A percentile compares a stretch with the other conserved stretches of the same genome.
Evolutionary conservation across 2,888 invertebrate species (phyloP).

Genomic region (Boloria euphrosyne): DNA sequence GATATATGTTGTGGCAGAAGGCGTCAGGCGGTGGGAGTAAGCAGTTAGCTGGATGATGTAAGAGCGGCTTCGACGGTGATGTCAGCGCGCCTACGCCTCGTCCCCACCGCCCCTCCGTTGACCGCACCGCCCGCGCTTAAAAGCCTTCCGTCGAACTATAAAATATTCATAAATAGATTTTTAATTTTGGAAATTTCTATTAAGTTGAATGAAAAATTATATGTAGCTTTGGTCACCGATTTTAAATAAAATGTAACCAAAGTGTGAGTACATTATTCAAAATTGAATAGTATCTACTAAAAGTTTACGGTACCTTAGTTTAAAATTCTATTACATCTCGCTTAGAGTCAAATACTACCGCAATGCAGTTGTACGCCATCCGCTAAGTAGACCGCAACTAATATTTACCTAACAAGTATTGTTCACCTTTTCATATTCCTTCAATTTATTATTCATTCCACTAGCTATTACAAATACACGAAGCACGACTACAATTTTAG

Average conservation of each 20-base stretch:
- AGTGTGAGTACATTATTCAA: too few relatives aligned
- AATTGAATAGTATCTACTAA: too few relatives aligned
- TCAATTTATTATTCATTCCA: background rate
- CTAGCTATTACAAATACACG: background rate
- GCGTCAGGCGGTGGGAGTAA: slow-evolving; percentile 59
- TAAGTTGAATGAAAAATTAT: background rate
- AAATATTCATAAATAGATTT: slow-evolving; percentile 31
- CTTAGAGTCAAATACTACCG: too few relatives aligned
- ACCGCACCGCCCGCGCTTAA: slow-evolving; percentile 41
- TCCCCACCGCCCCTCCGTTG: slow-evolving; percentile 48
- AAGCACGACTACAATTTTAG: slow-evolving; percentile 12
- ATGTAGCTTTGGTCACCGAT: too few relatives aligned
- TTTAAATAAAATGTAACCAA: too few relatives aligned
- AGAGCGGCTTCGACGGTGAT: slow-evolving; percentile 78
- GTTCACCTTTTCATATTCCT: too few relatives aligned
- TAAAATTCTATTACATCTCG: too few relatives aligned
- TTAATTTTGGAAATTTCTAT: slow-evolving; percentile 7
- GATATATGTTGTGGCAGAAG: slow-evolving; percentile 30
- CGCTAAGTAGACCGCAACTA: background rate
- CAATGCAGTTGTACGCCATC: background rate
- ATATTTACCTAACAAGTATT: too few relatives aligned
- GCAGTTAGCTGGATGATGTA: slow-evolving; percentile 73
- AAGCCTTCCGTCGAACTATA: slow-evolving; percentile 70
- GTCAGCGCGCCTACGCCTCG: slow-evolving; percentile 75
- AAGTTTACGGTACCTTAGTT: too few relatives aligned